A percentile compares a stretch with the other conserved stretches of the same genome.
Evolutionary conservation across 2,888 invertebrate species (phyloP).

Genomic region (Anarsia innoxiella): DNA sequence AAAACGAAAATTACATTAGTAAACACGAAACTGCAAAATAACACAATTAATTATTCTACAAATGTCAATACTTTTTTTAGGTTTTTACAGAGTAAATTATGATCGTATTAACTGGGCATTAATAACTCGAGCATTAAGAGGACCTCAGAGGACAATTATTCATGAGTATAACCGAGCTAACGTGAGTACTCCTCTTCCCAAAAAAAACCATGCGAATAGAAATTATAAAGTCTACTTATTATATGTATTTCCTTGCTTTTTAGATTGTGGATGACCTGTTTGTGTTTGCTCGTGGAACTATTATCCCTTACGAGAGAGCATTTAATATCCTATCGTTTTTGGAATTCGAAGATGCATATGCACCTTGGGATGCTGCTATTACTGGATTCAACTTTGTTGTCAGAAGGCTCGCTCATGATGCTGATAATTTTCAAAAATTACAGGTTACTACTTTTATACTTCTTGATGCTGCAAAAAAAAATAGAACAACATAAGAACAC

Average conservation of each 20-base stretch:
- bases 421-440: slow-evolving; percentile 28
- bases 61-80: slow-evolving; percentile 35
- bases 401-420: slow-evolving; percentile 55
- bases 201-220: no score
- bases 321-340: slow-evolving; percentile 76
- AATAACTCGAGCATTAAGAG: slow-evolving; percentile 59
- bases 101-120: slow-evolving; percentile 73
- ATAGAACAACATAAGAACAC: no score
- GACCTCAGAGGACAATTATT: slow-evolving; percentile 56
- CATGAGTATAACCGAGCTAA: slow-evolving; percentile 80
- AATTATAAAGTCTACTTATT: not conserved
- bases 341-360: slow-evolving; percentile 76
- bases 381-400: slow-evolving; percentile 58
- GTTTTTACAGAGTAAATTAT: slow-evolving; percentile 78
- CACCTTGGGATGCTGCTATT: slow-evolving; percentile 81
- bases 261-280: slow-evolving; percentile 79
- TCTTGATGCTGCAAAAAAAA: no score
- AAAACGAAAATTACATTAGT: slow-evolving; percentile 13
- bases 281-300: slow-evolving; percentile 70
- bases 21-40: not conserved
- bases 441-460: no score
- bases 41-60: not conserved
- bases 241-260: slow-evolving; percentile 6
- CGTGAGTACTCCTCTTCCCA: slow-evolving; percentile 52
- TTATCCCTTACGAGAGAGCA: slow-evolving; percentile 64